phyloP scores from a whole-genome alignment of 2,113 vertebrate species.

The Mobula hypostoma region DNA sequence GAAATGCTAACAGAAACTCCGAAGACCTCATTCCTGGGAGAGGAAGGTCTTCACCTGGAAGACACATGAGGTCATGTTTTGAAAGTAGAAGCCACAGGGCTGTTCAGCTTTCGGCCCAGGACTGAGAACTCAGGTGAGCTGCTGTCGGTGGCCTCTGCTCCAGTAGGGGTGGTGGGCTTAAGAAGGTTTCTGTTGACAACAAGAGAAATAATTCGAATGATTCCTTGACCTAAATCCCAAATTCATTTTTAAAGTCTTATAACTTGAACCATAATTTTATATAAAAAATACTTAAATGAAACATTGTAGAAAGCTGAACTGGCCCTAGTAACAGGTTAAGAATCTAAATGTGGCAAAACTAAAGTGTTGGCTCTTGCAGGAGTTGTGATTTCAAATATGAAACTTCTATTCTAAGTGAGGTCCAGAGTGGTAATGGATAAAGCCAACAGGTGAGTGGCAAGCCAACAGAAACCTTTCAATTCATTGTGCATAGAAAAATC shows the following conservation, averaged over 20 bases:
- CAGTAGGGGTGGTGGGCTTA: no score
- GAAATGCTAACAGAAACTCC: no score
- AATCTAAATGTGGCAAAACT: background rate
- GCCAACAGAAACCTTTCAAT: background rate
- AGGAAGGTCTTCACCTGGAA: no score
- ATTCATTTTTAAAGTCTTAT: background rate
- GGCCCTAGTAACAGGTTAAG: background rate
- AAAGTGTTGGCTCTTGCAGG: background rate
- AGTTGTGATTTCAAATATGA: background rate
- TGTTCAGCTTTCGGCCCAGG: no score
- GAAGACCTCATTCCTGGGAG: no score
- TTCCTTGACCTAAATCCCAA: background rate
- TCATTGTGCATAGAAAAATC: background rate
- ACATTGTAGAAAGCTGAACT: background rate
- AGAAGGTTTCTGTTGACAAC: no score
- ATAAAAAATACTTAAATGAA: background rate
- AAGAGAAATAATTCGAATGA: background rate
- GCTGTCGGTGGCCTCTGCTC: no score
- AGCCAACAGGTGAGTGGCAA: background rate
- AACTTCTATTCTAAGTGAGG: background rate
- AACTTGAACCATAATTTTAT: background rate
- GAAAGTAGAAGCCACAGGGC: no score
- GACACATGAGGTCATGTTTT: no score
- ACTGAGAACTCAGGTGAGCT: no score
- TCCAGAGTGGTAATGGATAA: no score